A percentile compares a stretch with the other conserved stretches of the same genome.
These are phyloP conservation scores for Pollenia angustigena DNA, from an alignment of 2,888 invertebrate species.

Conservation along the genomic window DNA sequence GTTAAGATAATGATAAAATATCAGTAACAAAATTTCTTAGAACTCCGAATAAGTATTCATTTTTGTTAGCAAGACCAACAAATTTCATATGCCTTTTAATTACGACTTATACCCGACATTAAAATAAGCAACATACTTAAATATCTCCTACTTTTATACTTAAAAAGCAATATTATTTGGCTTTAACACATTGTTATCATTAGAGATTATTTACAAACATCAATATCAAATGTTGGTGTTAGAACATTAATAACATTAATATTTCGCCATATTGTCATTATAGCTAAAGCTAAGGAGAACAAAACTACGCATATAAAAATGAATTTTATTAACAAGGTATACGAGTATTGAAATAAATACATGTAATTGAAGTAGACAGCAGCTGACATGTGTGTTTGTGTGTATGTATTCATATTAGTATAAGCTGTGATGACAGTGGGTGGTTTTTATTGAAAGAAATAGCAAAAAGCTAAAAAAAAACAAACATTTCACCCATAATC, in stretches of 20 bases:
- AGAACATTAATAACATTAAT: slow-evolving; percentile 28
- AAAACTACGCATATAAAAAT: slow-evolving; percentile 19
- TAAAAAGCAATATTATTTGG: neutral
- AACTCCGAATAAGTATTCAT: too few relatives aligned
- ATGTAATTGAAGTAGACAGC: neutral
- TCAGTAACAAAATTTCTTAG: too few relatives aligned
- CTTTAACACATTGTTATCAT: slow-evolving; percentile 20
- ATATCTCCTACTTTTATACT: too few relatives aligned
- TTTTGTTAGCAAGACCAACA: too few relatives aligned
- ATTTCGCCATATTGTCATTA: slow-evolving; percentile 16
- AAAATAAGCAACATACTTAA: too few relatives aligned
- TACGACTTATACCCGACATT: too few relatives aligned
- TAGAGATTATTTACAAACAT: slow-evolving; percentile 5
- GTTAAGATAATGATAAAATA: too few relatives aligned
- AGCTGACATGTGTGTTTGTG: neutral
- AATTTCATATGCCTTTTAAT: too few relatives aligned
- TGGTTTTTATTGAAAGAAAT: slow-evolving; percentile 4
- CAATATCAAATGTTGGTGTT: slow-evolving; percentile 42
- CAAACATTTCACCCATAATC: slow-evolving; percentile 27
- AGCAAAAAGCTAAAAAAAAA: slow-evolving; percentile 25
- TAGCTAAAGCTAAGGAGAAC: neutral
- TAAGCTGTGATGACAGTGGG: neutral
- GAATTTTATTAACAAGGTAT: slow-evolving; percentile 17
- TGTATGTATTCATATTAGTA: neutral
- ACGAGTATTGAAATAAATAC: neutral